Percentiles rank a stretch among this genome's conserved stretches.
phyloP scores from a whole-genome alignment of 1,140 invertebrate genomes.

The Plectus sambesii region DNA sequence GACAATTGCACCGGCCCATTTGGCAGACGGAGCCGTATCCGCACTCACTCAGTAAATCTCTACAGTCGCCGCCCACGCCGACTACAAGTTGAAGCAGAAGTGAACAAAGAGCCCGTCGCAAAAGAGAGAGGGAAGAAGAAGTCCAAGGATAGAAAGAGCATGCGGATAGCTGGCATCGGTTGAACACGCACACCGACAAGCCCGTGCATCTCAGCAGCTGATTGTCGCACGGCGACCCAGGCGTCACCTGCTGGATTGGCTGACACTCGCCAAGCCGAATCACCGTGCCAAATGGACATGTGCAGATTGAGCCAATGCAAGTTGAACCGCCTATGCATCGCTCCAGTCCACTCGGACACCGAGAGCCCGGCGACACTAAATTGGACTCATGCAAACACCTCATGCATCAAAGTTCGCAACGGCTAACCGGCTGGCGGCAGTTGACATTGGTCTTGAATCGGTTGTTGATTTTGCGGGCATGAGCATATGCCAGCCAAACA shows the following conservation, averaged over 20 bases:
- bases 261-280: not conserved
- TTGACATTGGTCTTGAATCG: slow-evolving; percentile 1
- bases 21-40: too few relatives aligned
- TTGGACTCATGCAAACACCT: too few relatives aligned
- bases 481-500: not conserved
- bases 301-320: not conserved
- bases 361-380: slow-evolving; percentile 10
- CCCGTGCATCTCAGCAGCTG: too few relatives aligned
- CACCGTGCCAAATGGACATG: slow-evolving; percentile 1
- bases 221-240: slow-evolving; percentile 4
- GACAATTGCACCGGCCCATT: too few relatives aligned
- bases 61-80: too few relatives aligned
- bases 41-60: too few relatives aligned
- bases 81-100: too few relatives aligned
- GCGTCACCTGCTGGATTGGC: not conserved
- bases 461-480: slow-evolving; percentile 7
- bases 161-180: too few relatives aligned
- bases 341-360: slow-evolving; percentile 9
- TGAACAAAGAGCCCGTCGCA: too few relatives aligned
- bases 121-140: too few relatives aligned
- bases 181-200: too few relatives aligned
- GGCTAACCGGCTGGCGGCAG: slow-evolving; percentile 5
- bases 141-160: too few relatives aligned
- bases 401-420: not conserved
- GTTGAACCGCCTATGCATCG: slow-evolving; percentile 1